phyloP scores from a whole-genome alignment of 2,888 invertebrate genomes.

The Leptothorax acervorum region DNA sequence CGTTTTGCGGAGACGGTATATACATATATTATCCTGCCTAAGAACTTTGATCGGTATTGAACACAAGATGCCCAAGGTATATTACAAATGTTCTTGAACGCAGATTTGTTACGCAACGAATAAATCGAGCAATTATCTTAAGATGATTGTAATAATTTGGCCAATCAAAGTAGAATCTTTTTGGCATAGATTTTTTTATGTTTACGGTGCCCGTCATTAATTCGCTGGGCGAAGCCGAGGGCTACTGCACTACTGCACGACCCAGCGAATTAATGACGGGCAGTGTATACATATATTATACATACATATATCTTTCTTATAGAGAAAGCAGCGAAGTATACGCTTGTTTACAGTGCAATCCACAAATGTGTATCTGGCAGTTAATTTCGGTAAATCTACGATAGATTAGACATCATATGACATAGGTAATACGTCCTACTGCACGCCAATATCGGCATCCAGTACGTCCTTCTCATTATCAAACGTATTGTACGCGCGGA shows the following conservation, averaged over 20 bases:
- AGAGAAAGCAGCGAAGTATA: neutral
- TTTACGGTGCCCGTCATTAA: no score
- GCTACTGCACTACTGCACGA: no score
- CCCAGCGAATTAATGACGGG: no score
- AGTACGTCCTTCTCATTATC: conserved; percentile 58
- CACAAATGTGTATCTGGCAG: no score
- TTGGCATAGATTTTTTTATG: neutral
- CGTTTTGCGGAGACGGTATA: no score
- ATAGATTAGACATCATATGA: conserved; percentile 23
- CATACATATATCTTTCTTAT: neutral
- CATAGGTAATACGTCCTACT: neutral
- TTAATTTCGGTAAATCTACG: neutral
- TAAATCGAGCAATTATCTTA: neutral
- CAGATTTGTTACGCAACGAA: neutral
- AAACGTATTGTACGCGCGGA: conserved; percentile 61
- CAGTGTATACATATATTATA: neutral
- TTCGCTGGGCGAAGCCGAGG: no score
- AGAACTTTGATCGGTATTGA: neutral
- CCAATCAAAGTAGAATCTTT: neutral
- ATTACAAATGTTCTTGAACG: neutral
- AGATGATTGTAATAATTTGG: neutral
- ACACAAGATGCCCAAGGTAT: no score
- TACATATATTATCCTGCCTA: neutral
- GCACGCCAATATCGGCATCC: conserved; percentile 4
- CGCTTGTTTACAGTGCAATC: neutral